Evolutionary conservation across 1,140 invertebrate species (phyloP).

Genomic region (Rhyzopertha dominica): DNA sequence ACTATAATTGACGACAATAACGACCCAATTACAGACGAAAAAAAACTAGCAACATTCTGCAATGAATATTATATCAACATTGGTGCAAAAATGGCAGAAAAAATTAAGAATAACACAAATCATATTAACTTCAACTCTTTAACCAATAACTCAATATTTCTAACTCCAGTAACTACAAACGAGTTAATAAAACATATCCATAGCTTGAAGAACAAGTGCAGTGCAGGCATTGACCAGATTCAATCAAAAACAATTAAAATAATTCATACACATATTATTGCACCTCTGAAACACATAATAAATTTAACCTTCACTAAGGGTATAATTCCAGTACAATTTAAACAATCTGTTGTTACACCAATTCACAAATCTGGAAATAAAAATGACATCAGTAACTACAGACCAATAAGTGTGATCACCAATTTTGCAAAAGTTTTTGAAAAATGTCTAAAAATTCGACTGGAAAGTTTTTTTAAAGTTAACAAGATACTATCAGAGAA

Average conservation of each 20-base stretch:
- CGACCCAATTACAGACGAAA: no score
- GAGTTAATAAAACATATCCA: neutral
- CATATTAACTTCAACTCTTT: no score
- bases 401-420: neutral
- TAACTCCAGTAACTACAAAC: neutral
- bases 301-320: neutral
- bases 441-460: slow-evolving; percentile 7
- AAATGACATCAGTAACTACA: neutral
- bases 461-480: slow-evolving; percentile 5
- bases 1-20: no score
- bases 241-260: neutral
- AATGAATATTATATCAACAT: no score
- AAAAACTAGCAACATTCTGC: no score
- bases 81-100: no score
- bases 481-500: slow-evolving; percentile 5
- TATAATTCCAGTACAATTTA: neutral
- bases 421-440: slow-evolving; percentile 1
- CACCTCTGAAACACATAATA: neutral
- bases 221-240: neutral
- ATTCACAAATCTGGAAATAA: neutral
- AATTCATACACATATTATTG: neutral
- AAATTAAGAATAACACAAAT: no score
- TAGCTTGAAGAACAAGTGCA: neutral
- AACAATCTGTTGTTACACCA: neutral
- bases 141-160: slow-evolving; percentile 3